Conservation (phyloP, 2,113 vertebrate species). For the Rhinolophus ferrumequinum region DNA sequence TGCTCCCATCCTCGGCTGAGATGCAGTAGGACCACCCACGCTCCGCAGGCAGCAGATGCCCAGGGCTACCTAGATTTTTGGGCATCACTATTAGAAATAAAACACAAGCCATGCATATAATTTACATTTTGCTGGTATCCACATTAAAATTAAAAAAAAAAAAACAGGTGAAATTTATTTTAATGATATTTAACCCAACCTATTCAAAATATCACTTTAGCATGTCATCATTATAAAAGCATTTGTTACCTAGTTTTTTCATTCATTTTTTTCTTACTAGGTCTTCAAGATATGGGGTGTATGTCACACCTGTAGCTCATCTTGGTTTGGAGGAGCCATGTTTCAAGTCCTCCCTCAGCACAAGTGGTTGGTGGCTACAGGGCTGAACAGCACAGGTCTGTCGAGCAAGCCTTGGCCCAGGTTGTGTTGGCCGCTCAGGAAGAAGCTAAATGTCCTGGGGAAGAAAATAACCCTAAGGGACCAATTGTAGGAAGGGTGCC, state of each 20-base stretch:
- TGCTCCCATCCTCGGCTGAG: not conserved
- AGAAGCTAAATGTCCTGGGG: not conserved
- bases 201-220: not conserved
- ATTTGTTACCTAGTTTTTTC: not conserved
- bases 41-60: not conserved
- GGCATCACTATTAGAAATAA: not conserved
- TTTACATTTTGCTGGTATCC: not conserved
- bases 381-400: fast-evolving
- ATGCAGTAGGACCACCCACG: not conserved
- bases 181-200: not conserved
- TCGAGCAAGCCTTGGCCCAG: no score
- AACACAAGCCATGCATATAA: not conserved
- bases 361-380: not conserved
- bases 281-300: not conserved
- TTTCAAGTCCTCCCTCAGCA: not conserved
- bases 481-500: not conserved
- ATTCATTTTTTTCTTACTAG: not conserved
- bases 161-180: not conserved
- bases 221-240: not conserved
- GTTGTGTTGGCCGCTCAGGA: not conserved
- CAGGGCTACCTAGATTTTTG: not conserved
- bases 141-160: not conserved
- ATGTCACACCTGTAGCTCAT: not conserved
- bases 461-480: not conserved
- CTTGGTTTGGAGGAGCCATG: not conserved